Conservation (phyloP, 1,140 invertebrate genomes). For the Macrostomum lignano region DNA sequence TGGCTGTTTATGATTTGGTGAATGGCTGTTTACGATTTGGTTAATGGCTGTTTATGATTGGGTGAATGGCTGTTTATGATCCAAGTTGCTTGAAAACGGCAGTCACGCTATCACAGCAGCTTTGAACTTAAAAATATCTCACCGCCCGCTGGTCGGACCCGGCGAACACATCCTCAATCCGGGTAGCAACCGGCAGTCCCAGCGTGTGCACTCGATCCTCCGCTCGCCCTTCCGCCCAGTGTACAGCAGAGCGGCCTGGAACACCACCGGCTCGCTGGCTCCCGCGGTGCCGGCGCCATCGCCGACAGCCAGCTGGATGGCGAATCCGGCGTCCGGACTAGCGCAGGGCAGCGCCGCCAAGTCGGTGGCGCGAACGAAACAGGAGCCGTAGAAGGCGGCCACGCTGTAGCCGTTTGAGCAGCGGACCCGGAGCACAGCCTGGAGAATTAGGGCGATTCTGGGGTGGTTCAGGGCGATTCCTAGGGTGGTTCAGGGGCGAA, state of each 20-base stretch:
- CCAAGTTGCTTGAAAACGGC: too few relatives aligned
- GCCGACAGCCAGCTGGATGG: slow-evolving; percentile 80
- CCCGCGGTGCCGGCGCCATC: slow-evolving; percentile 55
- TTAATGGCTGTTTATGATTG: too few relatives aligned
- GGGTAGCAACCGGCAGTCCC: slow-evolving; percentile 58
- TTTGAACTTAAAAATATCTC: too few relatives aligned
- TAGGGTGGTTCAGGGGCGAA: too few relatives aligned
- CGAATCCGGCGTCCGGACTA: slow-evolving; percentile 86
- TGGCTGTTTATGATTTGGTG: too few relatives aligned
- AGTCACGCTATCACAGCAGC: too few relatives aligned
- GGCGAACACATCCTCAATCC: slow-evolving; percentile 52
- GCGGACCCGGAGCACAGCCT: slow-evolving; percentile 82
- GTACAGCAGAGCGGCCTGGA: slow-evolving; percentile 86
- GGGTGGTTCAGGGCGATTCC: too few relatives aligned
- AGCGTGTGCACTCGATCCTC: slow-evolving; percentile 86
- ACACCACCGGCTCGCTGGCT: slow-evolving; percentile 62
- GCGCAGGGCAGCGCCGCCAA: slow-evolving; percentile 77
- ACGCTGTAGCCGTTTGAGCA: slow-evolving; percentile 55
- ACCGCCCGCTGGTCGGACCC: slow-evolving; percentile 83
- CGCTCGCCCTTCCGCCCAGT: slow-evolving; percentile 90
- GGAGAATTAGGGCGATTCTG: too few relatives aligned
- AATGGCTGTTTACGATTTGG: too few relatives aligned
- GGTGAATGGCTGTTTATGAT: too few relatives aligned
- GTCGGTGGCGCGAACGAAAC: slow-evolving; percentile 91
- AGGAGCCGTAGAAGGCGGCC: slow-evolving; percentile 94